phyloP scores from a whole-genome alignment of 1,140 invertebrate genomes.

The Achatina immaculata region DNA sequence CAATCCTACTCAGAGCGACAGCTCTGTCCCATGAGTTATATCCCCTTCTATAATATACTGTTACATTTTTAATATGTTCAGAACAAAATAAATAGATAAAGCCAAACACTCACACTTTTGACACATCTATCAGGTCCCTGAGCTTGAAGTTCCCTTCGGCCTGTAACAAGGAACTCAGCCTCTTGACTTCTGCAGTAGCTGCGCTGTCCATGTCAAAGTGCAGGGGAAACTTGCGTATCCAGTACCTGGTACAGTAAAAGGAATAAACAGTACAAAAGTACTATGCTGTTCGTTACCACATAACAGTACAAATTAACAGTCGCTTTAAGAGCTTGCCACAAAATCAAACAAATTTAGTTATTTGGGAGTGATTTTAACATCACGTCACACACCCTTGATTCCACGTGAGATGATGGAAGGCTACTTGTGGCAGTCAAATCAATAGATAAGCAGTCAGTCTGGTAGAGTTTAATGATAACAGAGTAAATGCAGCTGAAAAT shows the following conservation, averaged over 20 bases:
- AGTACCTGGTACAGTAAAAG: constrained; percentile 65
- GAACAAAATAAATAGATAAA: neutral
- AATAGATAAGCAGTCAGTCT: too few relatives aligned
- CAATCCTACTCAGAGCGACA: too few relatives aligned
- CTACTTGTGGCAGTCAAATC: too few relatives aligned
- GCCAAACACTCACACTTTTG: constrained; percentile 68
- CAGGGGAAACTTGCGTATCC: constrained; percentile 73
- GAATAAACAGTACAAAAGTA: too few relatives aligned
- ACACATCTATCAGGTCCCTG: constrained; percentile 70
- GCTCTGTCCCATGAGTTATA: too few relatives aligned
- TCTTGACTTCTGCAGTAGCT: constrained; percentile 64
- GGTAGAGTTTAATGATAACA: too few relatives aligned
- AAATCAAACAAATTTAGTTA: neutral
- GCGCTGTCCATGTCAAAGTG: constrained; percentile 72
- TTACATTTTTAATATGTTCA: neutral
- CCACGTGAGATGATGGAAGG: neutral
- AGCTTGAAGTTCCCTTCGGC: constrained; percentile 64
- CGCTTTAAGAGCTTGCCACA: neutral
- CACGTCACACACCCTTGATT: neutral
- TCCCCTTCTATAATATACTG: too few relatives aligned
- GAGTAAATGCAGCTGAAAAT: too few relatives aligned
- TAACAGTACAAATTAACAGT: too few relatives aligned
- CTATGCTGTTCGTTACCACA: neutral
- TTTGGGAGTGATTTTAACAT: neutral
- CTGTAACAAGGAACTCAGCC: constrained; percentile 68